Evolutionary conservation across 2,888 invertebrate species (phyloP).

Genomic region (Dolichomitus sp.): DNA sequence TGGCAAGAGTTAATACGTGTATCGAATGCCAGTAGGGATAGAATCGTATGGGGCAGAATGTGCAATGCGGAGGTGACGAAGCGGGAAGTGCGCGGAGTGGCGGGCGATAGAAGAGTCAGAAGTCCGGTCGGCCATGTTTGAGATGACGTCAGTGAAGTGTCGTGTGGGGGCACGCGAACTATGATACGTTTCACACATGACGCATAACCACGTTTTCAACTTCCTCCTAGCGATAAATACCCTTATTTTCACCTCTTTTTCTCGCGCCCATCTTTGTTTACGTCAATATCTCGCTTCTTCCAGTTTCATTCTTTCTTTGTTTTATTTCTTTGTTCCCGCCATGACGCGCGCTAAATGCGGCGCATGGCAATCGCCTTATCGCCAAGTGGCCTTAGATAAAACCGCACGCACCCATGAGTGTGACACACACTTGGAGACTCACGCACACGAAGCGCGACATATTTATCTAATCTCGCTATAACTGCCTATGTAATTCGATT

Average conservation of each 20-base stretch:
- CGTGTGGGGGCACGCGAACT: conserved; percentile 29
- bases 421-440: too few species aligned
- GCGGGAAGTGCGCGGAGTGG: conserved; percentile 21
- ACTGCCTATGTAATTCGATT: neutral
- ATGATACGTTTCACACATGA: conserved; percentile 23
- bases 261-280: conserved; percentile 2
- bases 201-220: conserved; percentile 14
- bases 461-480: conserved; percentile 27
- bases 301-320: neutral
- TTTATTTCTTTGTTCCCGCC: conserved; percentile 2
- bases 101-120: conserved; percentile 43
- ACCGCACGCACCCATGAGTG: neutral
- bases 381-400: neutral
- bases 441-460: neutral
- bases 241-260: conserved; percentile 11
- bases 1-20: neutral
- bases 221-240: conserved; percentile 18
- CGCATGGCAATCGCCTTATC: conserved; percentile 9
- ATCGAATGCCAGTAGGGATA: conserved; percentile 7
- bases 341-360: neutral
- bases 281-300: conserved; percentile 1
- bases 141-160: conserved; percentile 42
- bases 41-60: conserved; percentile 44
- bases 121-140: conserved; percentile 55
- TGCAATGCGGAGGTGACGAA: conserved; percentile 26